phyloP scores from a whole-genome alignment of 2,888 invertebrate species.

The Orthonychiurus folsomi region DNA sequence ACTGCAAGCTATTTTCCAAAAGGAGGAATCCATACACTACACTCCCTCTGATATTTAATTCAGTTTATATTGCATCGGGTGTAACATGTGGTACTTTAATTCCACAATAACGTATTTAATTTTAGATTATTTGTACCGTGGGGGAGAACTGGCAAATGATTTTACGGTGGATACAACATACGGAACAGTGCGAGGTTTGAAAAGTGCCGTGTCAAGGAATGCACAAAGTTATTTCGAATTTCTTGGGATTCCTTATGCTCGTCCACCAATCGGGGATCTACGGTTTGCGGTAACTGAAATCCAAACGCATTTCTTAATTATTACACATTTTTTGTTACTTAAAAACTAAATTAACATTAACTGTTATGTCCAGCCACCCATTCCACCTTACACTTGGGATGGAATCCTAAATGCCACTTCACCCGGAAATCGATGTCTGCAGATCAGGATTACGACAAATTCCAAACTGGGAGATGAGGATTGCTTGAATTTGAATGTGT shows the following conservation, averaged over 20 bases:
- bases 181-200: not conserved
- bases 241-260: not conserved
- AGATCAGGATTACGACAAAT: conserved; percentile 8
- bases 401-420: conserved; percentile 14
- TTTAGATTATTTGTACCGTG: not conserved
- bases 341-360: too few relatives aligned
- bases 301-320: too few relatives aligned
- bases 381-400: conserved; percentile 14
- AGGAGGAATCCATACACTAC: too few relatives aligned
- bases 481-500: conserved; percentile 16
- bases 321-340: too few relatives aligned
- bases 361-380: conserved; percentile 9
- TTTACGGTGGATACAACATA: conserved; percentile 2
- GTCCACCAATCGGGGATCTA: not conserved
- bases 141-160: not conserved
- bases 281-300: conserved; percentile 2
- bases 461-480: conserved; percentile 10
- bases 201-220: conserved; percentile 4
- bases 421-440: conserved; percentile 13
- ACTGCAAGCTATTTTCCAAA: too few relatives aligned
- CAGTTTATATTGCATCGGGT: too few relatives aligned
- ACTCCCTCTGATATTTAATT: too few relatives aligned
- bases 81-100: not conserved
- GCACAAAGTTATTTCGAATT: not conserved
- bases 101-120: not conserved